Evolutionary conservation across 2,888 invertebrate species (phyloP), one percentile per base, ranked within the genome.

Genomic region (Dryobotodes eremita): DNA sequence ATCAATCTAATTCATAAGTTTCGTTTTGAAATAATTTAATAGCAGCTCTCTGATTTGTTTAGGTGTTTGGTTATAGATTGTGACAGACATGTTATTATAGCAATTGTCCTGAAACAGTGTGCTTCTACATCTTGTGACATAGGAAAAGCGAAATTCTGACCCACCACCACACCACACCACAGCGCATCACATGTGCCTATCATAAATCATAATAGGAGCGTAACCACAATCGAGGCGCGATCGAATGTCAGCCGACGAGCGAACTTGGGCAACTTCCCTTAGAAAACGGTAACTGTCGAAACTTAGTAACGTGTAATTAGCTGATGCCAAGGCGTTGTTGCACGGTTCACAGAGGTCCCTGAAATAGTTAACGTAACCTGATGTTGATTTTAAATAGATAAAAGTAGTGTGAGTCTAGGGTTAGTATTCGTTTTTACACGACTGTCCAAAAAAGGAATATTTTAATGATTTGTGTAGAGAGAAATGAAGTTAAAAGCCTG

Each of bases 221-320:
- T 80, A 88, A 86, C 81, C 71, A 88, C 84, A 76, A 87, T 86
- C 85, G 31, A 72, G 64, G 26, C 55, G 64, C 82, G 79, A 84
- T 84, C 88, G 80, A 84, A 75, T 83, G 85, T 86, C 83, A 88
- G 88, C 65, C 61, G 69, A 7, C 68, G 71, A 42, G 65, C 20
- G 20, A 46, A 53, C 77, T 85, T 89, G 75, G 71, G 91, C 91
- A 91, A 91, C 89, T 90, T 91, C 91, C 91, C 89, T 87, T 90
- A 89, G 91, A 90, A 90, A 91, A 87, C 88, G 74, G 71, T 69
- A 75, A 80, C 80, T 84, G 86, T 82, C 71, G 88, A 87, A 85
- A 87, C 79, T 74, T 79, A 71, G 79, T 80, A 80, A 81, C 77
- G 81, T 81, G 81, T 82, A 86, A 87, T 84, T 88, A 84, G 68